Evolutionary conservation across 2,113 vertebrate genomes (phyloP).

Genomic region (Bos javanicus): DNA sequence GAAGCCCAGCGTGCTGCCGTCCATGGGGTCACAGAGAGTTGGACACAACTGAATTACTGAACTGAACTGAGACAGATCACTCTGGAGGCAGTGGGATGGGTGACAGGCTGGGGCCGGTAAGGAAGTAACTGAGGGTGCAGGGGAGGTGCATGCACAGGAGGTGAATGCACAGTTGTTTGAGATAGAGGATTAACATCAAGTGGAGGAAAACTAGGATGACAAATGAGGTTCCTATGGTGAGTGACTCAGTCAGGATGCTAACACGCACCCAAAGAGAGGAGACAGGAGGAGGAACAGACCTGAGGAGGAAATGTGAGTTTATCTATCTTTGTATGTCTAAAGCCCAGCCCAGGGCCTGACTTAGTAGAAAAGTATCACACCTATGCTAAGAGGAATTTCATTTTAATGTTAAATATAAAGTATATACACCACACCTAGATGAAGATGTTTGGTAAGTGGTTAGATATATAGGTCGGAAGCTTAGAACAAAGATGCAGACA

Average conservation of each 20-base stretch:
- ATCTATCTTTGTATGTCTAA: not conserved
- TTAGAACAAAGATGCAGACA: not conserved
- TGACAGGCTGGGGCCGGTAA: not conserved
- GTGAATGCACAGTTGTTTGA: not conserved
- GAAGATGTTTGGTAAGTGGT: not conserved
- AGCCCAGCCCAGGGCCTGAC: not conserved
- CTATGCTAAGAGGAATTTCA: not conserved
- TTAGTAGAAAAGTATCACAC: not conserved
- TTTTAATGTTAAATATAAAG: not conserved
- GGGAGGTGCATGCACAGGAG: not conserved
- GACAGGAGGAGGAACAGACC: not conserved
- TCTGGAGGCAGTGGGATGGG: not conserved
- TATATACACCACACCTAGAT: not conserved
- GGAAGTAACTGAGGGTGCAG: not conserved
- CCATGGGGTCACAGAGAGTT: not conserved
- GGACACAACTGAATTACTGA: not conserved
- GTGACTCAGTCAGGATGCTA: not conserved
- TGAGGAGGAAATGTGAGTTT: not conserved
- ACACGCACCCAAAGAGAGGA: not conserved
- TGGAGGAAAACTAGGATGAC: not conserved
- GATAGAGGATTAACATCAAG: not conserved
- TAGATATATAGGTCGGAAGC: not conserved
- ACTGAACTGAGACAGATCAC: not conserved
- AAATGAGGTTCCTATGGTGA: not conserved
- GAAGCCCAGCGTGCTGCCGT: not conserved